Evolutionary conservation across 2,797 vertebrate species (phyloP), one percentile per base, ranked within the genome.

Genomic region (Iguana delicatissima): DNA sequence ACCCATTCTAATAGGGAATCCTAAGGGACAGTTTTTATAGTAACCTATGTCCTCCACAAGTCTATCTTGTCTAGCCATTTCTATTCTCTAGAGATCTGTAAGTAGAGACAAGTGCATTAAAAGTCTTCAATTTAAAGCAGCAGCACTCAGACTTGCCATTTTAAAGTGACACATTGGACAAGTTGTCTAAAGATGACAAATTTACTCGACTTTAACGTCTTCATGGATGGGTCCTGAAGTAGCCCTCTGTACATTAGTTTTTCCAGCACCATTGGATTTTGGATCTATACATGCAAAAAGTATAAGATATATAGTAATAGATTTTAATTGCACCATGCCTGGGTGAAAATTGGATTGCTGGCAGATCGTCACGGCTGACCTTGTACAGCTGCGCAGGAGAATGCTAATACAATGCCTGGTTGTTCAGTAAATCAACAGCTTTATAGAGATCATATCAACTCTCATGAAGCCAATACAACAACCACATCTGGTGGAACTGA

Each of bases 321-420:
- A 83, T 90, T 85, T 90, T 88, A 84, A 92, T 74, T 80, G 85
- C 32, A 52, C 26, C 76, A 76, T 73, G 73, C 59, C 55, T 67
- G 64, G 46, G 74, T 22, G 80, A 55, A 76, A 92, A 88, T 42
- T 52, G 38, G 81, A 85, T 74, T 74, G 85, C 55, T 72, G 73
- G 77, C 82, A 90, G 57, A 92, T 89, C 26, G 57, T 89, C 38
- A 64, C 52, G 38, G 50, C 80, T 79, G 38, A 89, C 84, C 73
- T 59, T 84, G 73, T 87, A 18, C 35, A 77, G 59, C 10, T 13
- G 14, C 59, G 50, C 62, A 84, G 80, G 72, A 59, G 85, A 84
- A 84, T 87, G 59, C 38, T 92, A 89, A 92, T 84, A 85, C 35
- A 69, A 22, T 24, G n/a, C 46, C 42, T 22, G n/a, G 32, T 76